Percentiles rank a stretch among this genome's conserved stretches.
These are phyloP conservation scores for Amazona guildingii DNA, from an alignment of 2,113 vertebrate species.

Conservation along the genomic window DNA sequence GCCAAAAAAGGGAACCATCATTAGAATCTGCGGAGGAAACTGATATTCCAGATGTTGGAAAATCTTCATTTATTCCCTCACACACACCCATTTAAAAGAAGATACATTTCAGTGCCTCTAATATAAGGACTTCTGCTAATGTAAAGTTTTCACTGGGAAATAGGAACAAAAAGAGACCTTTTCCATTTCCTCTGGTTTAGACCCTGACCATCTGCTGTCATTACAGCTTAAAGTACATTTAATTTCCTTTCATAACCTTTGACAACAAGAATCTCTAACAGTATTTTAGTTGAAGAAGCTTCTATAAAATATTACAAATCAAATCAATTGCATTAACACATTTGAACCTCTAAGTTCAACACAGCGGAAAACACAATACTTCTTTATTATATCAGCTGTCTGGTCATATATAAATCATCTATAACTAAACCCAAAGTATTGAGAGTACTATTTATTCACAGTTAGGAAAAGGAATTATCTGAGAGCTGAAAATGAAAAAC, in stretches of 20 bases:
- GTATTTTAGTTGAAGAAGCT: slow-evolving; percentile 73
- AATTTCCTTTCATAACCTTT: slow-evolving; percentile 62
- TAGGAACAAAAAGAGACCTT: not conserved
- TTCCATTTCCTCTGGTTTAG: not conserved
- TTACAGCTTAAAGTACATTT: slow-evolving; percentile 32
- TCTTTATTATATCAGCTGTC: slow-evolving; percentile 81
- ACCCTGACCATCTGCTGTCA: slow-evolving; percentile 8
- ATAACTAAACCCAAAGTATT: slow-evolving; percentile 61
- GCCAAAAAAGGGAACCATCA: not conserved
- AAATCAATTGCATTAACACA: slow-evolving; percentile 78
- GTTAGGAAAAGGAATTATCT: slow-evolving; percentile 76
- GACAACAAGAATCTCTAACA: slow-evolving; percentile 64
- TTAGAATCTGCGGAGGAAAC: not conserved
- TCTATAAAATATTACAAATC: slow-evolving; percentile 80
- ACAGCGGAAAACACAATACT: slow-evolving; percentile 78
- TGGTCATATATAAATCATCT: slow-evolving; percentile 76
- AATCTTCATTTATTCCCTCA: not conserved
- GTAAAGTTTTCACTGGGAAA: not conserved
- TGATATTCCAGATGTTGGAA: not conserved
- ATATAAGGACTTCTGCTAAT: not conserved
- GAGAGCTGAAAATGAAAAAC: slow-evolving; percentile 79
- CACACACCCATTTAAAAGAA: not conserved
- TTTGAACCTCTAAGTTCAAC: slow-evolving; percentile 73
- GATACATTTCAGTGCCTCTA: not conserved
- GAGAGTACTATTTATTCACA: slow-evolving; percentile 66